A percentile compares a stretch with the other conserved stretches of the same genome.
These are phyloP conservation scores for Rattus norvegicus DNA, from an alignment of 2,113 vertebrate genomes.

Conservation along the genomic window GRCr8 NC_086039.1:75277501-75278000, in stretches of 20 bases:
- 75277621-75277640: neutral
- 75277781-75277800: slow-evolving; percentile 13
- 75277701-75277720: slow-evolving; percentile 28
- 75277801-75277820: neutral
- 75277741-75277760: slow-evolving; percentile 66
- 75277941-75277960: slow-evolving; percentile 1
- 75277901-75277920: neutral
- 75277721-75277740: slow-evolving; percentile 30
- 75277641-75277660: slow-evolving; percentile 57
- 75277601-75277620: neutral
- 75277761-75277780: slow-evolving; percentile 9
- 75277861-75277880: slow-evolving; percentile 57
- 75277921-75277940: slow-evolving; percentile 36
- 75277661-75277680: slow-evolving; percentile 21
- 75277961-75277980: slow-evolving; percentile 36
- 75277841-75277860: slow-evolving; percentile 13
- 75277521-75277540: neutral
- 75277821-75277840: slow-evolving; percentile 72
- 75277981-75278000: neutral
- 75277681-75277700: slow-evolving; percentile 53
- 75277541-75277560: neutral
- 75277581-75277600: neutral
- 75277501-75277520: neutral
- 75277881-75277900: slow-evolving; percentile 45
- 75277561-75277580: neutral